A percentile compares a stretch with the other conserved stretches of the same genome.
phyloP scores from a whole-genome alignment of 92 coral and sea anemone species.

The Isaurus tuberculatus region DNA sequence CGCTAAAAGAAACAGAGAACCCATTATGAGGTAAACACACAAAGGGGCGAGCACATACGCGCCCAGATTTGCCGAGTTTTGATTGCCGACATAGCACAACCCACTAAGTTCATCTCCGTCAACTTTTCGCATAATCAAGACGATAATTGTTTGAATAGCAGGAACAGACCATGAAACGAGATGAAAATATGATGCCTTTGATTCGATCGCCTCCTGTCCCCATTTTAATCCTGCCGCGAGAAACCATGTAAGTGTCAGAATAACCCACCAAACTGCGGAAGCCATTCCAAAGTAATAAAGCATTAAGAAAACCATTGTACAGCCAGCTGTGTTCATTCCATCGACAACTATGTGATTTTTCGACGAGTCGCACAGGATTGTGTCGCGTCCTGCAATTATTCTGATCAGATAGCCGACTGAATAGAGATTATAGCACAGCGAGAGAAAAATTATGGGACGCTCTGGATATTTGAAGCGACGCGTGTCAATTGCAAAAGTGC shows the following conservation, averaged over 20 bases:
- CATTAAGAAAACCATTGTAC: slow-evolving; percentile 93
- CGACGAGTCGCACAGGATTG: slow-evolving; percentile 81
- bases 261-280: slow-evolving; percentile 99
- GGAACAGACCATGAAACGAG: slow-evolving; percentile 96
- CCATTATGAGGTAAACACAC: slow-evolving; percentile 82
- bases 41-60: slow-evolving; percentile 92
- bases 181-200: slow-evolving; percentile 93
- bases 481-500: slow-evolving; percentile 94
- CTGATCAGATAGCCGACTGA: slow-evolving; percentile 88
- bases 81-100: slow-evolving; percentile 91
- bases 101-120: slow-evolving; percentile 97
- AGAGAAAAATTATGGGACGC: slow-evolving; percentile 92
- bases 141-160: slow-evolving; percentile 96
- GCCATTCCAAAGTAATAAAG: slow-evolving; percentile 99
- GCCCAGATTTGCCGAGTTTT: slow-evolving; percentile 72
- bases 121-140: slow-evolving; percentile 83
- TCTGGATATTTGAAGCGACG: slow-evolving; percentile 97
- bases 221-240: slow-evolving; percentile 96
- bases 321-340: slow-evolving; percentile 96
- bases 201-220: slow-evolving; percentile 98
- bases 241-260: slow-evolving; percentile 94
- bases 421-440: slow-evolving; percentile 92
- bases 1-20: slow-evolving; percentile 90
- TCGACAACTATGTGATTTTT: slow-evolving; percentile 73
- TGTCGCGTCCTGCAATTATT: slow-evolving; percentile 79